These are phyloP conservation scores for Chromis chromis DNA, from an alignment of 2,797 vertebrate genomes.

Conservation along the genomic window DNA sequence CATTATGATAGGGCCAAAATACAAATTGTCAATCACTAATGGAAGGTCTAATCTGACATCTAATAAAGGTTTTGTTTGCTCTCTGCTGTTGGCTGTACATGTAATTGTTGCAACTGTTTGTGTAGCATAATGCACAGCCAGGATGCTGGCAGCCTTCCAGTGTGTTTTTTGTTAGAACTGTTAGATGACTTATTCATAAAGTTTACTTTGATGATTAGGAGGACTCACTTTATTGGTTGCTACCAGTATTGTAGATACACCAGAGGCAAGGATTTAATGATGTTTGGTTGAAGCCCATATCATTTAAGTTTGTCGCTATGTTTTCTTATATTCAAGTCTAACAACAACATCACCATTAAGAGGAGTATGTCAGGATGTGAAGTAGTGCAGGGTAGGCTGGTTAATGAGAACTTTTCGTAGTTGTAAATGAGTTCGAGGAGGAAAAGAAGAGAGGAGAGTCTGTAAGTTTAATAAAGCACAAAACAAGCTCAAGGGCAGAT, in stretches of 20 bases:
- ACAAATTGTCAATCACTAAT: neutral
- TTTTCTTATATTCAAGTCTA: slow-evolving; percentile 51
- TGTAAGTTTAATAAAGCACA: slow-evolving; percentile 67
- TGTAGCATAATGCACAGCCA: slow-evolving; percentile 35
- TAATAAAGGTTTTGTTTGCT: slow-evolving; percentile 3
- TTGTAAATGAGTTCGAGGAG: slow-evolving; percentile 40
- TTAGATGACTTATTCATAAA: slow-evolving; percentile 78
- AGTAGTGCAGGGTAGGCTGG: slow-evolving; percentile 40
- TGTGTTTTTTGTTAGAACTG: slow-evolving; percentile 41
- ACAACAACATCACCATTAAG: slow-evolving; percentile 49
- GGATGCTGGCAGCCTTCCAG: slow-evolving; percentile 64
- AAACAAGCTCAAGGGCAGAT: slow-evolving; percentile 77
- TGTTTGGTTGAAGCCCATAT: slow-evolving; percentile 61
- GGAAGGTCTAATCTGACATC: neutral
- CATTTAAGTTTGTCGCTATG: slow-evolving; percentile 53
- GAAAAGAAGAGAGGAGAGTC: slow-evolving; percentile 51
- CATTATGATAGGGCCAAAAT: neutral
- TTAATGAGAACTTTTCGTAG: slow-evolving; percentile 49
- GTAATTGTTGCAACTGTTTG: slow-evolving; percentile 29
- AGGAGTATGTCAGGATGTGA: slow-evolving; percentile 44
- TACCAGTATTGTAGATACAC: slow-evolving; percentile 60
- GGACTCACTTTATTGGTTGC: slow-evolving; percentile 58
- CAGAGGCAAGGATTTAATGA: slow-evolving; percentile 73
- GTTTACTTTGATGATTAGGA: slow-evolving; percentile 77
- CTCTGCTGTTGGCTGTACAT: slow-evolving; percentile 15